These are phyloP conservation scores for Acestrorhynchus altus DNA, from an alignment of 2,797 vertebrate genomes.

Conservation along the genomic window DNA sequence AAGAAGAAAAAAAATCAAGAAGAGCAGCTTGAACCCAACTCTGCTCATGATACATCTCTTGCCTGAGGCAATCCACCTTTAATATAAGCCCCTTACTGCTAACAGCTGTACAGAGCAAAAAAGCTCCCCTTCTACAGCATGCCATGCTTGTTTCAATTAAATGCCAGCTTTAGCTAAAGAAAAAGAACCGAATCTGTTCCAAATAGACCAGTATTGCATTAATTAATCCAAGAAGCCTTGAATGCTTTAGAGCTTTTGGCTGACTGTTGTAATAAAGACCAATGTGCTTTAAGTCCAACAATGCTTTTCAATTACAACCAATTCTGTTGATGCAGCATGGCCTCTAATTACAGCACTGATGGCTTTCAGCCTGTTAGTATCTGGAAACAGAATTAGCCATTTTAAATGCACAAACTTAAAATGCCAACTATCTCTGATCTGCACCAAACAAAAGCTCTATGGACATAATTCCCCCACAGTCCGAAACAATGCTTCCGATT, in stretches of 20 bases:
- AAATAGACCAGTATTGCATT: not conserved
- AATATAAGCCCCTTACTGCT: no score
- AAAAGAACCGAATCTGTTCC: not conserved
- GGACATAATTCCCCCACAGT: constrained; percentile 27
- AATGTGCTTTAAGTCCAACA: not conserved
- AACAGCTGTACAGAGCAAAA: no score
- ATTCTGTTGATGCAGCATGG: not conserved
- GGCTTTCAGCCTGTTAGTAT: not conserved
- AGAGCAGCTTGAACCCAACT: not conserved
- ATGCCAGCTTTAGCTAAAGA: not conserved
- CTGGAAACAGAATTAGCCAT: not conserved
- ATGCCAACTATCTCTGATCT: not conserved
- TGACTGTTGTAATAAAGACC: not conserved
- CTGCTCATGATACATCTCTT: not conserved
- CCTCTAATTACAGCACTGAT: not conserved
- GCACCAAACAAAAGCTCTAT: not conserved
- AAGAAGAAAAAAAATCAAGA: not conserved
- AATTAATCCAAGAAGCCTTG: not conserved
- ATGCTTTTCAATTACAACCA: not conserved
- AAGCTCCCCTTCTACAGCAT: no score
- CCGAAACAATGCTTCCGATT: constrained; percentile 33
- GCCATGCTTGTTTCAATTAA: no score
- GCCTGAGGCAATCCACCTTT: no score
- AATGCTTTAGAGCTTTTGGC: no score
- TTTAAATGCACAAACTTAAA: not conserved